phyloP scores from a whole-genome alignment of 2,113 vertebrate genomes.

The Lycocorax pyrrhopterus region DNA sequence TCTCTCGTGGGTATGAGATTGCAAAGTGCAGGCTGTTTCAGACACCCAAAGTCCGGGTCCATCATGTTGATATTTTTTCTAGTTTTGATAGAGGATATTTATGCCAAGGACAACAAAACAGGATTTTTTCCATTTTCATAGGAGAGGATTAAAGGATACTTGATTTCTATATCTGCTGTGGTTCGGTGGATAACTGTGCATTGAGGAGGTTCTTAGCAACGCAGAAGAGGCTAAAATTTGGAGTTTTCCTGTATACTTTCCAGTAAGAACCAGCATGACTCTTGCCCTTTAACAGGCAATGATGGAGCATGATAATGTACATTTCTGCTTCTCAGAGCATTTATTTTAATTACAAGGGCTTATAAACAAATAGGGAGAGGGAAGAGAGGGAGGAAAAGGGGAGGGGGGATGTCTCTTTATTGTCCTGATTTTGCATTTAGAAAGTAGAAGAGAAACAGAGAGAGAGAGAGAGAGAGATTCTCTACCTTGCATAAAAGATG shows the following conservation, averaged over 20 bases:
- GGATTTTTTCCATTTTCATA: neutral
- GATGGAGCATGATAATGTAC: neutral
- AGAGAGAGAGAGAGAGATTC: constrained; percentile 64
- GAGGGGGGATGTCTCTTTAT: neutral
- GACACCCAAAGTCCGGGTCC: neutral
- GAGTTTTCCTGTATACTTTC: neutral
- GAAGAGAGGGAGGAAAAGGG: neutral
- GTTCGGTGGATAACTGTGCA: neutral
- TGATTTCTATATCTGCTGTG: neutral
- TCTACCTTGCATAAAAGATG: constrained; percentile 83
- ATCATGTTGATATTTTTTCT: neutral
- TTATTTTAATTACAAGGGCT: constrained; percentile 7
- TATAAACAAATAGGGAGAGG: neutral
- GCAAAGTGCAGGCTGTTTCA: neutral
- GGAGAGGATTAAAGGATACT: neutral
- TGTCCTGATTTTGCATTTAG: constrained; percentile 30
- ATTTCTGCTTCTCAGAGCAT: neutral
- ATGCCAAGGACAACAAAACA: neutral
- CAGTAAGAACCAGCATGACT: neutral
- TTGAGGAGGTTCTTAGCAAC: neutral
- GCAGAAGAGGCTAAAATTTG: neutral
- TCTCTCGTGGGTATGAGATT: neutral
- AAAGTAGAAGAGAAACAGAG: neutral
- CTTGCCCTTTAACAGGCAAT: neutral
- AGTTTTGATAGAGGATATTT: neutral